Base-by-base conservation (phyloP, 2,888 invertebrate genomes). In the Cetonia aurata region DNA sequence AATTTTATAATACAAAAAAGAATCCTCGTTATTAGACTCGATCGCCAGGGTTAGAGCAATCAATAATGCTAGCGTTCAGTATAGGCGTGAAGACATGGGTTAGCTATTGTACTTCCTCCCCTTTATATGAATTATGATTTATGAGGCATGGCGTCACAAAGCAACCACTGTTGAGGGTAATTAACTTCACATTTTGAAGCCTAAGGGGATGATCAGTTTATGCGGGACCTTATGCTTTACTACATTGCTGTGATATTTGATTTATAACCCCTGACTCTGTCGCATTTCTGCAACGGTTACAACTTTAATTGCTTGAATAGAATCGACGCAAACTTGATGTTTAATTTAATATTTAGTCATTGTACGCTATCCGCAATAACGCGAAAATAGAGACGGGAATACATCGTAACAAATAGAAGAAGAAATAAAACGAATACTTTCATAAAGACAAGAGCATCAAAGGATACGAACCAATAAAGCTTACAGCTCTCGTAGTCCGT, bases 121-220 rank as follows among this genome's bases (percentile, higher is more conserved):
- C 74, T 71, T 72, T 70, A 73, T 82, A 83, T 82, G 82, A 83
- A 83, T 83, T 83, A 83, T 83, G 83, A 83, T 83, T 83, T 83
- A 83, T 83, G 81, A 81, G 80, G 76, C 80, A 77, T 80, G 78
- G 78, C 79, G 79, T 79, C 79, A 79, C 80, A 80, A 81, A 79
- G 81, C 80, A 80, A 82, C 82, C 83, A 82, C 81, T 81, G 83
- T 83, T 83, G 81, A 76, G 83, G 82, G 83, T 83, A 83, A 83
- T 83, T 83, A 83, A 83, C 83, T 82, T 80, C 80, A 77, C 79
- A 79, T 80, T 82, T 70, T 41, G 55, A 62, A 15, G 59, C 62
- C 68, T 68, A 68, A 68, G 62, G 71, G 71, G 68, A 44, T 52
- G 66, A 71, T 67, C 70, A 59, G 48, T 71, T 70, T 52, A 59